Conservation (phyloP, 2,113 vertebrate species). For the Phalacrocorax brasilianus region DNA sequence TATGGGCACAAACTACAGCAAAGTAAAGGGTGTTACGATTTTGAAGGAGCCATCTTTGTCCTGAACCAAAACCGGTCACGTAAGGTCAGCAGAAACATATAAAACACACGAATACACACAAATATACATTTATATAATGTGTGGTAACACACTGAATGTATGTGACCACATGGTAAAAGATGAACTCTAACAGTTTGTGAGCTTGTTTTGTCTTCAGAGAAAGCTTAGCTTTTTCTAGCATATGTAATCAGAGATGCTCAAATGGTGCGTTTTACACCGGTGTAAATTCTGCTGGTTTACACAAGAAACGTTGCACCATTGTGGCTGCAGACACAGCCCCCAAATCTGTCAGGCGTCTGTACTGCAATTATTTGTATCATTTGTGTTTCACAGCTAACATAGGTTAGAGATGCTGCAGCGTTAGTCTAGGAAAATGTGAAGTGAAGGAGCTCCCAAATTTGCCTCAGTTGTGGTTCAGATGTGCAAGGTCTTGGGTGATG, state of each 20-base stretch:
- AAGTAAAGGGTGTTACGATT: neutral
- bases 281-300: neutral
- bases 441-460: neutral
- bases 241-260: neutral
- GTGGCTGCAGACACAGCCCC: neutral
- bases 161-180: rapidly evolving
- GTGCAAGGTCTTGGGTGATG: neutral
- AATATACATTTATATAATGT: rapidly evolving
- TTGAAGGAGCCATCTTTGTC: neutral
- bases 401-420: neutral
- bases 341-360: neutral
- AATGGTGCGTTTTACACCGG: neutral
- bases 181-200: neutral
- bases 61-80: neutral
- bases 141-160: no score
- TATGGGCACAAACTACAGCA: rapidly evolving
- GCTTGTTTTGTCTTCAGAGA: neutral
- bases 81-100: neutral
- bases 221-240: neutral
- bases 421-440: neutral
- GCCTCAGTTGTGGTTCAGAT: rapidly evolving
- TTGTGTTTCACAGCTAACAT: neutral
- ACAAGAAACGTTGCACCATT: neutral
- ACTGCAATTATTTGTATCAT: neutral
- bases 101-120: neutral